These are phyloP conservation scores for Sitta carolinensis DNA, from an alignment of 2,797 vertebrate species.

Conservation along the genomic window DNA sequence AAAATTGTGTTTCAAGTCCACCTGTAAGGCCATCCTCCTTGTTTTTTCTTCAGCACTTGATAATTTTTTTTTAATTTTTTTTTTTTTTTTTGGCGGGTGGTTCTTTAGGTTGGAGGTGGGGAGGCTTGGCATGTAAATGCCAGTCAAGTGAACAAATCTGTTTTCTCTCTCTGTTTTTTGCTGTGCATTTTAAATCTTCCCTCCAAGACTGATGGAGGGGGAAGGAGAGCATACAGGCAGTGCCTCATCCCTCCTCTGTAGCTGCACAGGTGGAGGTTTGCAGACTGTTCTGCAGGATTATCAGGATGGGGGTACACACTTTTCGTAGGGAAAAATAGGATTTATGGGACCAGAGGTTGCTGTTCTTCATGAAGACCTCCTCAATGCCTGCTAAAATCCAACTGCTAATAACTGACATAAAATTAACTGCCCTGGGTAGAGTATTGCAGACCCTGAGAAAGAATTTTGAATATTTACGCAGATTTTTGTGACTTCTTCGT, in stretches of 20 bases:
- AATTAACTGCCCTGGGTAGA: neutral
- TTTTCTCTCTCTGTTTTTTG: neutral
- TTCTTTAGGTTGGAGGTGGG: neutral
- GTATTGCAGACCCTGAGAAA: neutral
- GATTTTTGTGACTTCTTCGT: neutral
- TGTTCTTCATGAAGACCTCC: neutral
- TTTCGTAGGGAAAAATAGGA: rapidly evolving
- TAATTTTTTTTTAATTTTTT: rapidly evolving
- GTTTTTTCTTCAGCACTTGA: neutral
- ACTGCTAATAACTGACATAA: neutral
- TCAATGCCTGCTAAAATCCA: neutral
- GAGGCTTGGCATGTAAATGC: neutral
- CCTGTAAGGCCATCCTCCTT: neutral
- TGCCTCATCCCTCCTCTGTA: rapidly evolving
- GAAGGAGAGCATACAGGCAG: neutral
- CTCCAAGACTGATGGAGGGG: neutral
- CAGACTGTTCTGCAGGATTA: neutral
- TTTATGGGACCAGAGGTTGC: neutral
- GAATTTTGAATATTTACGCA: neutral
- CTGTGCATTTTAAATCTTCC: neutral
- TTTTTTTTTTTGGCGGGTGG: rapidly evolving
- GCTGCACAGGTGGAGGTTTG: neutral
- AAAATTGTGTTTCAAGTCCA: rapidly evolving
- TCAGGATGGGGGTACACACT: neutral
- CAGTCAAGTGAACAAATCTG: neutral